Conservation (phyloP, 2,888 invertebrate species). For the Drosophila mimetica region DNA sequence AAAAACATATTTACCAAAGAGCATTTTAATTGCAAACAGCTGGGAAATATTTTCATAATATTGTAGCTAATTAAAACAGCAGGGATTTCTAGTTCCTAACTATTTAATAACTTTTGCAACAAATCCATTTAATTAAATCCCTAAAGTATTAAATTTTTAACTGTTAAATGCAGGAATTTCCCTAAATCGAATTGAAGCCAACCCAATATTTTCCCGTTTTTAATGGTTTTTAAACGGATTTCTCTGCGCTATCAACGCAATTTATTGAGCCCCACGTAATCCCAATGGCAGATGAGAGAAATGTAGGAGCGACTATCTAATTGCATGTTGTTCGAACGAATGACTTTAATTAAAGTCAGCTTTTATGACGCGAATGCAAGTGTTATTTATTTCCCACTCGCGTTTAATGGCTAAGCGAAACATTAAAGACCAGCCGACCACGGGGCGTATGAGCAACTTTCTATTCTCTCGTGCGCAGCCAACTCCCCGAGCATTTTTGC, state of each 20-base stretch:
- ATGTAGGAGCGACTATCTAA: slow-evolving; percentile 46
- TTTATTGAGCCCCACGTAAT: not conserved
- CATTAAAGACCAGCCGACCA: slow-evolving; percentile 49
- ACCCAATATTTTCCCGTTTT: not conserved
- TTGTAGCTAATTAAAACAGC: not conserved
- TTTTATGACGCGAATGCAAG: slow-evolving; percentile 66
- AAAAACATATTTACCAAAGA: not conserved
- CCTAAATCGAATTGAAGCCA: not conserved
- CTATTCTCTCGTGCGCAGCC: slow-evolving; percentile 21
- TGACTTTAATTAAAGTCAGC: slow-evolving; percentile 69
- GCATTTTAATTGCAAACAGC: not conserved
- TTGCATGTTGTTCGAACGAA: slow-evolving; percentile 59
- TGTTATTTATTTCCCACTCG: slow-evolving; percentile 39
- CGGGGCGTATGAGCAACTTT: slow-evolving; percentile 64
- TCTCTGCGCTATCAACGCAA: not conserved
- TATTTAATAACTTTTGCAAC: too few relatives aligned
- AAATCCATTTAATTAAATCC: too few relatives aligned
- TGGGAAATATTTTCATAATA: not conserved
- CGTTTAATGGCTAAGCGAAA: slow-evolving; percentile 26
- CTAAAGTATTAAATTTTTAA: too few relatives aligned
- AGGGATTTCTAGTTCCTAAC: too few relatives aligned
- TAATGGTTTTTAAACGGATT: not conserved
- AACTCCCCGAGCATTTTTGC: slow-evolving; percentile 19
- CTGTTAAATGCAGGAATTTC: not conserved
- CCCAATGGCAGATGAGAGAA: not conserved